Evolutionary conservation across 2,888 invertebrate species (phyloP), one percentile per base, ranked within the genome.

Genomic region (Schizaphis graminum): DNA sequence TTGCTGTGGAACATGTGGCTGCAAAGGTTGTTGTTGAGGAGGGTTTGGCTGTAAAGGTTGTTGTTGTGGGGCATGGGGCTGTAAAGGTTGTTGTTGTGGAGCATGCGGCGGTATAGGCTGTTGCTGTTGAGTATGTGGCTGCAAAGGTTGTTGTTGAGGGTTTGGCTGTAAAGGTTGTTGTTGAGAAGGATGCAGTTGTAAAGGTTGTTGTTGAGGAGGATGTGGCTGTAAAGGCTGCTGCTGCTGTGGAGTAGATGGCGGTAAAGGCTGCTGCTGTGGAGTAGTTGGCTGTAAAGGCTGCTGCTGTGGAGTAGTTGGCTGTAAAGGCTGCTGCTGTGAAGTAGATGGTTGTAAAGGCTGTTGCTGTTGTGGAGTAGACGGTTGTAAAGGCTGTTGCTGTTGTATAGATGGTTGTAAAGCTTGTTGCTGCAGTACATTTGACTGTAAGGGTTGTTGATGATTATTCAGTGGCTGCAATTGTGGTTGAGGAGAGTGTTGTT

Each of bases 401-500:
- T 5, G 41, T 57, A 28, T 21, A 13, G 41, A 21, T 56, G 61
- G n/a, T 7, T 28, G 89, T n/a, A 49, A 35, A 13, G 35, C 16
- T 2, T 57, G 57, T 16, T 41, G 89, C 21, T 56, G 89, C 8
- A 24, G 41, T 41, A 56, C 35, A 11, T 53, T 53, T 35, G 87
- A n/a, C 41, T 89, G 89, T 56, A 41, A 56, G 4, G 89, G 56
- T 41, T 57, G 88, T 24, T 49, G 87, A 16, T 61, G 89, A 35
- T 44, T 13, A 44, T 41, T 26, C 7, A 41, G 56, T 44, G 89
- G n/a, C 24, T 91, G 90, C 35, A 49, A 53, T 26, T 53, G 49
- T 89, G 57, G 13, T 56, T 89, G 89, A 89, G 89, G 89, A 57
- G 89, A 89, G 26, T 89, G 89, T 77, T 91, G 90, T 91, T 91